Conservation (phyloP, 2,797 vertebrate genomes). For the Danionella dracula region DNA sequence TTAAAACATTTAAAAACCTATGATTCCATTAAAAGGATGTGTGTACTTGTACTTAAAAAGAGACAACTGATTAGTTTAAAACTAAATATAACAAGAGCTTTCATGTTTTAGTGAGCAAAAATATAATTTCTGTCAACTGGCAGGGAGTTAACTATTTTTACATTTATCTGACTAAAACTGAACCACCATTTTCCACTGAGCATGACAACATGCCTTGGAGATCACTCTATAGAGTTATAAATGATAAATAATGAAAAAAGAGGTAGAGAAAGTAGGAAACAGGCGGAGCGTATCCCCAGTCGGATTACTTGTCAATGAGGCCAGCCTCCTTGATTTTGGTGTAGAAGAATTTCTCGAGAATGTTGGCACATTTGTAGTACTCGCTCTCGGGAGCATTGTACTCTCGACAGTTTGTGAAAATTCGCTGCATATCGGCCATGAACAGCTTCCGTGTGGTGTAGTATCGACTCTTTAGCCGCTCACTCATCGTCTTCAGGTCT, state of each 20-base stretch:
- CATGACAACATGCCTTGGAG: neutral
- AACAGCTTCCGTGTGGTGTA: conserved; percentile 97
- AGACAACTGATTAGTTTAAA: too few species aligned
- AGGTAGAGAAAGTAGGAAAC: conserved; percentile 22
- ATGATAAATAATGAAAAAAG: conserved; percentile 12
- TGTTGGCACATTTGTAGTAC: conserved; percentile 98
- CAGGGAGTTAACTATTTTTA: too few species aligned
- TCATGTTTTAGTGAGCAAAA: too few species aligned
- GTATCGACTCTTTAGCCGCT: conserved; percentile 96
- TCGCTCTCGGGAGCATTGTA: conserved; percentile 98
- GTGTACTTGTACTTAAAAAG: too few species aligned
- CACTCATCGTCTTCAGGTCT: conserved; percentile 99
- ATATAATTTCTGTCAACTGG: too few species aligned
- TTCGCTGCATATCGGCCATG: conserved; percentile 98
- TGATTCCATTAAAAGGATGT: too few species aligned
- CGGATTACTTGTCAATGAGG: conserved; percentile 86
- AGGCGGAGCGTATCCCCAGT: neutral
- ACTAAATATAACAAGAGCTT: too few species aligned
- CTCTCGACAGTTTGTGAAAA: conserved; percentile 97
- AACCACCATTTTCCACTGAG: neutral
- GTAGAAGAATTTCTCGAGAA: conserved; percentile 99
- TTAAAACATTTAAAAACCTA: too few species aligned
- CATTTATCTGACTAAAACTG: too few species aligned
- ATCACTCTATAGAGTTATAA: neutral
- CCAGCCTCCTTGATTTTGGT: conserved; percentile 98